These are phyloP conservation scores for Macrobrachium rosenbergii DNA, from an alignment of 1,140 invertebrate species.

Conservation along the genomic window DNA sequence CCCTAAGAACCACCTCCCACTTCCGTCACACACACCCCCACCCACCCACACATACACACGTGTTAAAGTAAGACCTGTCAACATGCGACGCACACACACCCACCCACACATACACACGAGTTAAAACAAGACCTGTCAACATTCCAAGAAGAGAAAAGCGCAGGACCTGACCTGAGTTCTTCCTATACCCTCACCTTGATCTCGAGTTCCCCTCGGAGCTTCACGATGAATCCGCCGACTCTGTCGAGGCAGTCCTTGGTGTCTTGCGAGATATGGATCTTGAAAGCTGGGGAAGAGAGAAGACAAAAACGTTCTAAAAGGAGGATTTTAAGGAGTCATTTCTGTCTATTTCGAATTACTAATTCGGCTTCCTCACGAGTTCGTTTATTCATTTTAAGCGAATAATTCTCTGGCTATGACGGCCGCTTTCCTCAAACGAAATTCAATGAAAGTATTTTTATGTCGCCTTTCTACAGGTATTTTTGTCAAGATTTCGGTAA, in stretches of 20 bases:
- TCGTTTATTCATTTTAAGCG: too few species aligned
- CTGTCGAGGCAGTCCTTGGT: slow-evolving; percentile 86
- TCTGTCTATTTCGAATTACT: too few species aligned
- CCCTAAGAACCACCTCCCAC: not conserved
- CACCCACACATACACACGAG: slow-evolving; percentile 5
- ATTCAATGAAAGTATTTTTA: too few species aligned
- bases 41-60: not conserved
- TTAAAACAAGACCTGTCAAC: not conserved
- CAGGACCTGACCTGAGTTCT: not conserved
- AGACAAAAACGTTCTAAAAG: not conserved
- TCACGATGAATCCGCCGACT: slow-evolving; percentile 84
- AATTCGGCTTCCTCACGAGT: too few species aligned
- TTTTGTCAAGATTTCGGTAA: too few species aligned
- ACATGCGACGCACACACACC: not conserved
- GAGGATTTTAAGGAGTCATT: too few species aligned
- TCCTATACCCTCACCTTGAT: slow-evolving; percentile 63
- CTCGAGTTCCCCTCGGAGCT: slow-evolving; percentile 78
- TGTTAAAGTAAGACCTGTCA: not conserved
- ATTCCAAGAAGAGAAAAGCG: not conserved
- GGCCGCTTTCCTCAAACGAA: too few species aligned
- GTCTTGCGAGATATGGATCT: slow-evolving; percentile 91
- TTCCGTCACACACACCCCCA: not conserved
- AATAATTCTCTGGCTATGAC: too few species aligned
- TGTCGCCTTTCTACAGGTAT: too few species aligned
- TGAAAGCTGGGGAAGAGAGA: slow-evolving; percentile 76